phyloP scores from a whole-genome alignment of 1,140 invertebrate genomes.

The Myzus persicae region DNA sequence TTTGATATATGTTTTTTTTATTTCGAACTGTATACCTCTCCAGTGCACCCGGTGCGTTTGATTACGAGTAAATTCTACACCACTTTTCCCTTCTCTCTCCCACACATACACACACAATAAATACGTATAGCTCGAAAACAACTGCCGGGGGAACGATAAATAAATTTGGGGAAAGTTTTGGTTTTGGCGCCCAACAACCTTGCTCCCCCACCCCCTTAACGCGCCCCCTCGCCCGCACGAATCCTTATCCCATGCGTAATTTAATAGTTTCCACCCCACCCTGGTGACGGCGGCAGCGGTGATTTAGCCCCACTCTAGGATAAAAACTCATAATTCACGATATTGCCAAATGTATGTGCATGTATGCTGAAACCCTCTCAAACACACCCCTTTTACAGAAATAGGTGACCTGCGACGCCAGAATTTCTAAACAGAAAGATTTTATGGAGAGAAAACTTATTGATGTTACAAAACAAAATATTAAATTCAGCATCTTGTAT shows the following conservation, averaged over 20 bases:
- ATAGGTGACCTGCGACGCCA: conserved; percentile 17
- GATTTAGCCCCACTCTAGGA: conserved; percentile 17
- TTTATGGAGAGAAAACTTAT: background rate
- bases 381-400: conserved; percentile 18
- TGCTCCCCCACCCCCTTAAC: background rate
- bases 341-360: conserved; percentile 39
- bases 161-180: conserved; percentile 56
- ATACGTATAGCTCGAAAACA: conserved; percentile 49
- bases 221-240: background rate
- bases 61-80: conserved; percentile 40
- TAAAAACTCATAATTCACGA: conserved; percentile 53
- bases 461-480: background rate
- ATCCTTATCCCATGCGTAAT: conserved; percentile 40
- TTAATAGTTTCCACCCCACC: conserved; percentile 52
- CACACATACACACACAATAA: background rate
- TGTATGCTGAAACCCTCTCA: background rate
- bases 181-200: conserved; percentile 45
- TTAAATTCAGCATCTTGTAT: background rate
- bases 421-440: background rate
- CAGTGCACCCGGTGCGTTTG: conserved; percentile 54
- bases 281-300: background rate
- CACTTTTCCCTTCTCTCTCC: background rate
- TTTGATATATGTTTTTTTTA: conserved; percentile 46
- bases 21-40: conserved; percentile 3
- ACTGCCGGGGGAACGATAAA: conserved; percentile 58